Evolutionary conservation across 2,113 vertebrate species (phyloP).

Genomic region (Gasterosteus aculeatus): DNA sequence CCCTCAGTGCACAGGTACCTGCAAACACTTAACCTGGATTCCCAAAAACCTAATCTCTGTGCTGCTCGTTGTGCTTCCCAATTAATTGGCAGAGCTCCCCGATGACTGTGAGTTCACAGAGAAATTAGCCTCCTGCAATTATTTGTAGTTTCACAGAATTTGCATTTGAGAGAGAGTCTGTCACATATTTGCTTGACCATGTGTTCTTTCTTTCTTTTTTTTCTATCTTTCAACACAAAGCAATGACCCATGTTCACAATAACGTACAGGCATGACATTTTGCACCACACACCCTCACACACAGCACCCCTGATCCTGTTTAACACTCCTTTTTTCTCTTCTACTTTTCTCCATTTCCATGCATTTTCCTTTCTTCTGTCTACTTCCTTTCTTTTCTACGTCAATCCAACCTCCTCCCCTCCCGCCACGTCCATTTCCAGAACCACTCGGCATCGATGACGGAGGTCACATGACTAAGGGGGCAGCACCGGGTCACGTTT

Average conservation of each 20-base stretch:
- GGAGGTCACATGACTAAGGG: slow-evolving; percentile 96
- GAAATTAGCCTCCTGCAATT: slow-evolving; percentile 21
- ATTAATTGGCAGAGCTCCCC: slow-evolving; percentile 39
- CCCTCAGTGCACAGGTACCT: slow-evolving; percentile 95
- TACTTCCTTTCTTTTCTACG: slow-evolving; percentile 11
- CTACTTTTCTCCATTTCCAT: slow-evolving; percentile 47
- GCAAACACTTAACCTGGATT: slow-evolving; percentile 51
- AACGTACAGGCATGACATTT: slow-evolving; percentile 44
- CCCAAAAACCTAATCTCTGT: slow-evolving; percentile 32
- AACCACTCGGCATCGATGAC: slow-evolving; percentile 99
- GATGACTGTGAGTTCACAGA: slow-evolving; percentile 15
- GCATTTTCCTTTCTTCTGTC: slow-evolving; percentile 17
- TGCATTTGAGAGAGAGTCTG: neutral
- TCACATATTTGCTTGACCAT: slow-evolving; percentile 18
- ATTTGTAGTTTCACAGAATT: neutral
- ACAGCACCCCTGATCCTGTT: slow-evolving; percentile 40
- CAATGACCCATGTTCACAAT: slow-evolving; percentile 42
- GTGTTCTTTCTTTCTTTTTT: slow-evolving; percentile 2
- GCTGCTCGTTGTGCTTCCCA: slow-evolving; percentile 38
- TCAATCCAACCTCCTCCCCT: slow-evolving; percentile 16
- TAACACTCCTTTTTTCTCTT: slow-evolving; percentile 48
- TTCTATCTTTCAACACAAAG: slow-evolving; percentile 35
- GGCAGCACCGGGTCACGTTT: slow-evolving; percentile 86
- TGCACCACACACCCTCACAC: slow-evolving; percentile 38
- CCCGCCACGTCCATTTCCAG: slow-evolving; percentile 76